Conservation (phyloP, 2,888 invertebrate species). For the Pycnomerus fuliginosus region DNA sequence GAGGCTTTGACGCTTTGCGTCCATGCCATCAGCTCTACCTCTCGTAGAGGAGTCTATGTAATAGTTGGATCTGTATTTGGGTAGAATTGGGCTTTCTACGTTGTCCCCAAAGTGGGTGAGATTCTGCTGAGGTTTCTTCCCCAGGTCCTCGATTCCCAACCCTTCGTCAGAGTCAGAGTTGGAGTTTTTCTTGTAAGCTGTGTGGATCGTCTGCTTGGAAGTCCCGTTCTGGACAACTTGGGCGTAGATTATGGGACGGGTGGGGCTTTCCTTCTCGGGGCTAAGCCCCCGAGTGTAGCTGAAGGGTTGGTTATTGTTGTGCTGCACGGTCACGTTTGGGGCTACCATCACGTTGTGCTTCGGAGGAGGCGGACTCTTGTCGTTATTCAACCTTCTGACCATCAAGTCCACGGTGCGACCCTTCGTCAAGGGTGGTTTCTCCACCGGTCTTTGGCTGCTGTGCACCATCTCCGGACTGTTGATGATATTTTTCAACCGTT, state of each 20-base stretch:
- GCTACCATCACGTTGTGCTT: slow-evolving; percentile 59
- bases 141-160: slow-evolving; percentile 69
- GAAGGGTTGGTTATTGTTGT: slow-evolving; percentile 76
- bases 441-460: slow-evolving; percentile 70
- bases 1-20: slow-evolving; percentile 58
- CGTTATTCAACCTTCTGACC: slow-evolving; percentile 73
- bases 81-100: slow-evolving; percentile 58
- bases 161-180: slow-evolving; percentile 80
- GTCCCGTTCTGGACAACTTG: slow-evolving; percentile 61
- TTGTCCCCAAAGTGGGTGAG: slow-evolving; percentile 53
- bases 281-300: slow-evolving; percentile 69
- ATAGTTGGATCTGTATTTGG: slow-evolving; percentile 60
- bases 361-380: slow-evolving; percentile 65
- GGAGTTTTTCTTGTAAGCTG: slow-evolving; percentile 54
- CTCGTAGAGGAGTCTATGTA: slow-evolving; percentile 56
- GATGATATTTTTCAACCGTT: slow-evolving; percentile 51
- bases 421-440: slow-evolving; percentile 68
- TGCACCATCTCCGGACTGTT: slow-evolving; percentile 64
- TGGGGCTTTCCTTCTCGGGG: slow-evolving; percentile 41
- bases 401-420: slow-evolving; percentile 75
- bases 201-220: slow-evolving; percentile 58
- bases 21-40: slow-evolving; percentile 68
- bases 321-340: slow-evolving; percentile 61
- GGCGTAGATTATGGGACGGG: slow-evolving; percentile 67
- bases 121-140: slow-evolving; percentile 54